A percentile compares a stretch with the other conserved stretches of the same genome.
Evolutionary conservation across 1,140 invertebrate species (phyloP).

Genomic region (Leptopilina boulardi): DNA sequence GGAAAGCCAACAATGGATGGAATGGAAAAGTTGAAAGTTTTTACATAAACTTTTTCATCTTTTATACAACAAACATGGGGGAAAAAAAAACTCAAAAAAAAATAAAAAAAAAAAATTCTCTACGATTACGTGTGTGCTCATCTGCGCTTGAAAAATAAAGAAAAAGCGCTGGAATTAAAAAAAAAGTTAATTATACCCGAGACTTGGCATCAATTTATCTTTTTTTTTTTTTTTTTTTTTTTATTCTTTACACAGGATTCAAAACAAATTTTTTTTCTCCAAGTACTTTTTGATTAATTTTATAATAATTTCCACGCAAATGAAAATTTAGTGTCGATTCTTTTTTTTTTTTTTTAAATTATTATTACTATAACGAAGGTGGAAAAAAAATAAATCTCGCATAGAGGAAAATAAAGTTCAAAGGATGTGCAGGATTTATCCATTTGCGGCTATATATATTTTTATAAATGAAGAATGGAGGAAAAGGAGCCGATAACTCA

Average conservation of each 20-base stretch:
- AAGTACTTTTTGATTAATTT: no score
- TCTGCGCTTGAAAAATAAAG: not conserved
- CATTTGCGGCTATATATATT: slow-evolving; percentile 52
- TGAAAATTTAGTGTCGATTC: no score
- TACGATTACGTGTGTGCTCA: not conserved
- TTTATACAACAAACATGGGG: slow-evolving; percentile 29
- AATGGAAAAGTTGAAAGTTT: not conserved
- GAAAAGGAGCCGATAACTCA: slow-evolving; percentile 55
- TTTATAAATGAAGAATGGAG: slow-evolving; percentile 54
- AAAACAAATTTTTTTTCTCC: no score
- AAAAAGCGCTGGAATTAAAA: not conserved
- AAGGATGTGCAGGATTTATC: slow-evolving; percentile 55
- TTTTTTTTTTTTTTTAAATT: not conserved
- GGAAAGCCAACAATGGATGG: slow-evolving; percentile 16
- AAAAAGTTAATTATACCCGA: not conserved
- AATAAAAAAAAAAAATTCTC: slow-evolving; percentile 25
- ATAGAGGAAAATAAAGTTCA: slow-evolving; percentile 51
- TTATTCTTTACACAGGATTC: no score
- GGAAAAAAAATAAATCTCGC: slow-evolving; percentile 47
- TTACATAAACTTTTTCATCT: slow-evolving; percentile 14
- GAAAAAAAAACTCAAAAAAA: slow-evolving; percentile 27
- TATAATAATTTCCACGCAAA: no score
- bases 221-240: not conserved
- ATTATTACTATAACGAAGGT: slow-evolving; percentile 6
- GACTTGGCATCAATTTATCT: not conserved